A percentile compares a stretch with the other conserved stretches of the same genome.
Conservation (phyloP, 2,888 invertebrate species). For the Lithophane ornitopus region DNA sequence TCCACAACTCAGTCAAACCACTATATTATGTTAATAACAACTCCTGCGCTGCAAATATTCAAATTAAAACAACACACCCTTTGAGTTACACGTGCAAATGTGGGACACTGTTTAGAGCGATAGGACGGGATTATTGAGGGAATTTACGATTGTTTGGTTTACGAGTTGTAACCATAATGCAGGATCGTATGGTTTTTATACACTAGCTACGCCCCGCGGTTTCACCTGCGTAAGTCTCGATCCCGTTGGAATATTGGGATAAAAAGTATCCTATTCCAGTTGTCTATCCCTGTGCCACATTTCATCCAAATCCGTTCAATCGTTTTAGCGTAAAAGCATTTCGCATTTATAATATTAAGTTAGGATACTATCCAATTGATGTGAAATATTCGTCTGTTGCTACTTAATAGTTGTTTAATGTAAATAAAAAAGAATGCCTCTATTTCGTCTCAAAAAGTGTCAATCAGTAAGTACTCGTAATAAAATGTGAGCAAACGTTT, state of each 20-base stretch:
- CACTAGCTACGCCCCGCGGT: too few relatives aligned
- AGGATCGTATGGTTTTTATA: background rate
- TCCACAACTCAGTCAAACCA: constrained; percentile 39
- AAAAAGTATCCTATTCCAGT: too few relatives aligned
- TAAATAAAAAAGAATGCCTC: too few relatives aligned
- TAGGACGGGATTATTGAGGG: constrained; percentile 27
- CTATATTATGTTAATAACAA: constrained; percentile 79
- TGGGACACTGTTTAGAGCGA: constrained; percentile 47
- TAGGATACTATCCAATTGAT: too few relatives aligned
- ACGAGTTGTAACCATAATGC: background rate
- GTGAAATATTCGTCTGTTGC: background rate
- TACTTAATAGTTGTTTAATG: background rate
- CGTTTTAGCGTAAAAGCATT: too few relatives aligned
- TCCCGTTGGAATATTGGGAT: too few relatives aligned
- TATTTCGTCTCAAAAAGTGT: background rate
- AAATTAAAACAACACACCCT: constrained; percentile 81
- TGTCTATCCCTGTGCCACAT: too few relatives aligned
- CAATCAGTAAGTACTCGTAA: background rate
- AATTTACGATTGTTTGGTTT: constrained; percentile 9
- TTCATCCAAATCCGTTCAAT: too few relatives aligned
- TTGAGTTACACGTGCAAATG: constrained; percentile 75
- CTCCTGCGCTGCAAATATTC: constrained; percentile 76
- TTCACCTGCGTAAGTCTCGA: too few relatives aligned
- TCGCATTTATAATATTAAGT: too few relatives aligned
- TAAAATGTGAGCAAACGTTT: background rate